These are phyloP conservation scores for Drosophila trapezifrons DNA, from an alignment of 1,140 invertebrate genomes.

Conservation along the genomic window DNA sequence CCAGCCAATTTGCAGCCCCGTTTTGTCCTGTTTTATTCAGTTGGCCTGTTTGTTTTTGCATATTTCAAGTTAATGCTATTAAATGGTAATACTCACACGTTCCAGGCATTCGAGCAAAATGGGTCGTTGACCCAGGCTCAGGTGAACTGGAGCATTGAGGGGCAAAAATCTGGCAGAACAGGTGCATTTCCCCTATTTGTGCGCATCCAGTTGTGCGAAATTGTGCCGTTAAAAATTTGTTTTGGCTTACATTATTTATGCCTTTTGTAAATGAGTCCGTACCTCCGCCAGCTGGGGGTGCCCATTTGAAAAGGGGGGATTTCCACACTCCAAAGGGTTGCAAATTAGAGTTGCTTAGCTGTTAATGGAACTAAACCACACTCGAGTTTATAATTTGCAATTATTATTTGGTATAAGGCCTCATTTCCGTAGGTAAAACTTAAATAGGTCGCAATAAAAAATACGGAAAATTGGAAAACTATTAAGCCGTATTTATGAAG, in stretches of 20 bases:
- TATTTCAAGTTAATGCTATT: constrained; percentile 72
- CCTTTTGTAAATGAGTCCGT: constrained; percentile 44
- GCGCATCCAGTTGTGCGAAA: constrained; percentile 56
- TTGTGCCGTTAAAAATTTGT: constrained; percentile 59
- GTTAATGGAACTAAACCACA: constrained; percentile 25
- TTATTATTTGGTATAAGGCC: neutral
- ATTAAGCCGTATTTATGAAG: neutral
- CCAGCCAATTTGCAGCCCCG: constrained; percentile 10
- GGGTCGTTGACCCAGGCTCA: constrained; percentile 19
- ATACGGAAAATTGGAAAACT: neutral
- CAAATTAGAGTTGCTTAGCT: constrained; percentile 33
- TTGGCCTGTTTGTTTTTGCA: constrained; percentile 42
- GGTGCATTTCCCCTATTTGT: constrained; percentile 43
- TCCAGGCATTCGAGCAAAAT: constrained; percentile 20
- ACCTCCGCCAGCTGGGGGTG: constrained; percentile 15
- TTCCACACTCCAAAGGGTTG: constrained; percentile 6
- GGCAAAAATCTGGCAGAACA: constrained; percentile 24
- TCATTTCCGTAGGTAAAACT: neutral
- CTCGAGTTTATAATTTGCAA: constrained; percentile 8
- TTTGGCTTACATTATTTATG: constrained; percentile 67
- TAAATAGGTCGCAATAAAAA: no score
- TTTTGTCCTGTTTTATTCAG: constrained; percentile 44
- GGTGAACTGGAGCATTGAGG: constrained; percentile 11
- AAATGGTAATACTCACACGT: constrained; percentile 68
- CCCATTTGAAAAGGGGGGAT: constrained; percentile 4